Base-by-base conservation (phyloP, 2,888 invertebrate genomes). In the Seira musarum region DNA sequence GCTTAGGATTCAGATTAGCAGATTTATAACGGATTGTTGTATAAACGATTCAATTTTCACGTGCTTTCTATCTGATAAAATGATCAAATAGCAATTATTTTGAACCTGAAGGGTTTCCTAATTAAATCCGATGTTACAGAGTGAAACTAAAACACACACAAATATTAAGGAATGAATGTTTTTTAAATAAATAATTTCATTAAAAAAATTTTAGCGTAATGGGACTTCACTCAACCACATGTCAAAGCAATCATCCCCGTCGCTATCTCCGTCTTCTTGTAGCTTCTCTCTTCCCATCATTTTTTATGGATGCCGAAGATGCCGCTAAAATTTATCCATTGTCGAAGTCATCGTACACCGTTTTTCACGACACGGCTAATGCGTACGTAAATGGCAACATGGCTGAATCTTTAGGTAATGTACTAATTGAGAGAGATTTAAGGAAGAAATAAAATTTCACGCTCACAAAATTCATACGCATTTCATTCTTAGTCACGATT, bases 311-410 rank as follows among this genome's bases (percentile, higher is more conserved):
- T 25, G 81, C 85, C 5, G 81, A 86, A 61, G 81, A 87, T 61
- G 87, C 88, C 57, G 82, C 84, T 25, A 67, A 84, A 19, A 19
- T 88, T 46, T 88, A 87, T 68, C 89, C 89, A 5, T 74, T 88
- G 24, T 35, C 65, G 0, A 85, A 87, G 6, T 70, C 72, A 25
- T 82, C 88, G 2, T 65, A 77, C 19, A 73, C 79, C 35, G 6
- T 89, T 2, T 22, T 90, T 17, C 85, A 87, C 63, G 90, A 91
- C 84, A 85, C 88, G n/a, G 91, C 91, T 5, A 91, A 90, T 87
- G 77, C 94, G 87, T 96, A 96, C 88, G 85, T 96, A 5, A 96
- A 97, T 88, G 92, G 94, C 0, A 95, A 96, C 0, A 96, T 96
- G 88, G 96, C 96, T 13, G 96, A 97, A 87, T 95, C 96, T 0